Conservation (phyloP, 2,888 invertebrate genomes). For the Meteorus colon region DNA sequence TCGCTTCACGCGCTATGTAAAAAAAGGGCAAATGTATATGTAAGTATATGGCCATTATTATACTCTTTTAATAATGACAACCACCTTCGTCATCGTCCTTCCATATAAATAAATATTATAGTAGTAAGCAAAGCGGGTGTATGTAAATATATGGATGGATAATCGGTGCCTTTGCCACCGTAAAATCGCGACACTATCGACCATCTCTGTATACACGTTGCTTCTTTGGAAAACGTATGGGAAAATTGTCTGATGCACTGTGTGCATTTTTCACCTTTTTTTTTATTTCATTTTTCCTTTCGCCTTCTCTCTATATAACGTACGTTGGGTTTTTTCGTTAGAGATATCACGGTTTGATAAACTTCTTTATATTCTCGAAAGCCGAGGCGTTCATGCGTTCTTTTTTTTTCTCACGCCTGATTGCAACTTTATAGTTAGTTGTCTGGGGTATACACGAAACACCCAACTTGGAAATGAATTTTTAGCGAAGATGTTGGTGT, state of each 20-base stretch:
- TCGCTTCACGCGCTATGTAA: conserved; percentile 32
- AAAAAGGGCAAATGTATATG: neutral
- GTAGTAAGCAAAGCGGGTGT: conserved; percentile 29
- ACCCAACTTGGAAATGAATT: neutral
- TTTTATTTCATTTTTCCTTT: conserved; percentile 33
- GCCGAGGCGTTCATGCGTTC: conserved; percentile 35
- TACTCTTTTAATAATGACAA: neutral
- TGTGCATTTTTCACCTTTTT: conserved; percentile 24
- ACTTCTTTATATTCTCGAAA: conserved; percentile 11
- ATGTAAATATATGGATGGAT: conserved; percentile 1
- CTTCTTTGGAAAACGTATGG: conserved; percentile 17
- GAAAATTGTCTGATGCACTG: conserved; percentile 11
- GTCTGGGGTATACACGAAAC: neutral
- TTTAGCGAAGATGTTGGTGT: neutral
- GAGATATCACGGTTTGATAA: conserved; percentile 45
- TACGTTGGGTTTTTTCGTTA: conserved; percentile 7
- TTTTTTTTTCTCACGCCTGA: conserved; percentile 35
- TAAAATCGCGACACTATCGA: conserved; percentile 9
- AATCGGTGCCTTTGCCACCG: conserved; percentile 24
- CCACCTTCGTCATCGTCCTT: neutral
- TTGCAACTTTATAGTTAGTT: conserved; percentile 23
- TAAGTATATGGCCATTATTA: neutral
- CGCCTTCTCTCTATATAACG: conserved; percentile 3
- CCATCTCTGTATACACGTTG: neutral
- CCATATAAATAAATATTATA: conserved; percentile 9